A percentile compares a stretch with the other conserved stretches of the same genome.
Conservation (phyloP, 2,888 invertebrate genomes). For the Petrophora chlorosata region DNA sequence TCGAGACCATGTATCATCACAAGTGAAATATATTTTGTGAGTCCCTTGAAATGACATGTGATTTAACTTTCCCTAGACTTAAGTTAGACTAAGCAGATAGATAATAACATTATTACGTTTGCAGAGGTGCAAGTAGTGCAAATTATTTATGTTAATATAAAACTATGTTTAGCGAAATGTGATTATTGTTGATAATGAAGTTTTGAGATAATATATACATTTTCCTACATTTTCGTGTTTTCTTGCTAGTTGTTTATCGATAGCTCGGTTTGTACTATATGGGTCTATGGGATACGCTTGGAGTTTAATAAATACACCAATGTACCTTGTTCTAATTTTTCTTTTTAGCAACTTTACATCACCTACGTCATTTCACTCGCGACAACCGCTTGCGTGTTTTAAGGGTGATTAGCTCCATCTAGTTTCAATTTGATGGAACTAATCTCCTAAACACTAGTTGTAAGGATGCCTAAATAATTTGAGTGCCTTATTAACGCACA, state of each 20-base stretch:
- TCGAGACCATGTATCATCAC: constrained; percentile 2
- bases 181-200: constrained; percentile 73
- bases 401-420: too few species aligned
- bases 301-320: too few species aligned
- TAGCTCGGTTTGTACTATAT: too few species aligned
- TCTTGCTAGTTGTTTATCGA: background rate
- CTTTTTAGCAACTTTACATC: too few species aligned
- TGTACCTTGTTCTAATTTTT: too few species aligned
- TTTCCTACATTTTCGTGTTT: constrained; percentile 45
- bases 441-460: too few species aligned
- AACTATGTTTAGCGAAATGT: constrained; percentile 59
- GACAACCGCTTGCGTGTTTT: too few species aligned
- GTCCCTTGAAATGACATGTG: constrained; percentile 29
- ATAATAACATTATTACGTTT: constrained; percentile 28
- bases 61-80: constrained; percentile 32
- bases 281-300: too few species aligned
- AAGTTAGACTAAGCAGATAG: constrained; percentile 34
- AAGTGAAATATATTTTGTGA: constrained; percentile 24
- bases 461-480: too few species aligned
- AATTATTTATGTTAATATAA: constrained; percentile 52
- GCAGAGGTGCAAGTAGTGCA: constrained; percentile 57
- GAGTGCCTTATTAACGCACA: too few species aligned
- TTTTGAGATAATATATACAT: constrained; percentile 68
- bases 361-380: too few species aligned
- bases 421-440: too few species aligned